Conservation (phyloP, 2,888 invertebrate genomes). For the Galerucella calmariensis region DNA sequence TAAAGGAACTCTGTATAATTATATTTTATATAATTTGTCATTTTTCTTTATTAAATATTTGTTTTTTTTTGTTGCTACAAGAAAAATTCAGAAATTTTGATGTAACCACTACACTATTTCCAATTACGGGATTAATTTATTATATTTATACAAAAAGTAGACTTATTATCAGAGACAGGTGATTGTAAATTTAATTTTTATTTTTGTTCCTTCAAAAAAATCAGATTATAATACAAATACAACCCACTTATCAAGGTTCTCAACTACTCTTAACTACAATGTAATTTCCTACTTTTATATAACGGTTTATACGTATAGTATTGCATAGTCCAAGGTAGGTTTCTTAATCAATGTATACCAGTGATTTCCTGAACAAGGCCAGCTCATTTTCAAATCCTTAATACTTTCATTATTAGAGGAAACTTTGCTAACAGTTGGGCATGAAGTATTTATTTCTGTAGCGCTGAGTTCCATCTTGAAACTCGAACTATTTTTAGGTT, state of each 20-base stretch:
- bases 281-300: neutral
- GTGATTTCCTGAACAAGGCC: neutral
- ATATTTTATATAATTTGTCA: no score
- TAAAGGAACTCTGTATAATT: no score
- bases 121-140: neutral
- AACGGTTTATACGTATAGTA: neutral
- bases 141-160: neutral
- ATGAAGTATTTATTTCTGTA: neutral
- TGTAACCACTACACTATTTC: neutral
- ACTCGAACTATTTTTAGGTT: neutral
- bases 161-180: neutral
- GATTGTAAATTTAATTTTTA: conserved; percentile 1
- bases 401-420: neutral
- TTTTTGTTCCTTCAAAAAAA: neutral
- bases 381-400: neutral
- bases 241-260: conserved; percentile 6
- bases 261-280: neutral
- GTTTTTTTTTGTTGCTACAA: no score
- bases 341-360: neutral
- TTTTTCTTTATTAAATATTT: no score
- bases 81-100: no score
- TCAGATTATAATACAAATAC: neutral
- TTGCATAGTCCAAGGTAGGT: neutral
- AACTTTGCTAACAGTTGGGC: neutral
- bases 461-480: neutral